Evolutionary conservation across 2,888 invertebrate genomes (phyloP).

Genomic region (Drosophila infuscata): DNA sequence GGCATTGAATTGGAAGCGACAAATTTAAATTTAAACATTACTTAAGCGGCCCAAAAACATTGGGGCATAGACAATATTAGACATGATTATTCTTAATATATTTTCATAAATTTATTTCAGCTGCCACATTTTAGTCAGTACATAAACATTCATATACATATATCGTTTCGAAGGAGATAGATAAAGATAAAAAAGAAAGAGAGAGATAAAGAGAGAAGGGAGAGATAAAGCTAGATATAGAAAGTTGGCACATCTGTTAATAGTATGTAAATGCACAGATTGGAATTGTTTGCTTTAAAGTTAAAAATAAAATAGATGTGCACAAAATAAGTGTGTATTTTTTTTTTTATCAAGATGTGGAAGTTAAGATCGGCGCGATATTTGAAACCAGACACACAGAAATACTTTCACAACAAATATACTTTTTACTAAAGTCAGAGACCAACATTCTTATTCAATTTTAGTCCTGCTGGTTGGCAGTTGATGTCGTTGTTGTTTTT

Average conservation of each 20-base stretch:
- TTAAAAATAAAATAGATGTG: slow-evolving; percentile 8
- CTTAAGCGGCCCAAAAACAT: slow-evolving; percentile 30
- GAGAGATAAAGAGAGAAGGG: slow-evolving; percentile 1
- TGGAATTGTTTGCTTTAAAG: slow-evolving; percentile 44
- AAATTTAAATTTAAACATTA: slow-evolving; percentile 31
- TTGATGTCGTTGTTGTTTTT: not conserved
- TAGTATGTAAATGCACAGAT: slow-evolving; percentile 45
- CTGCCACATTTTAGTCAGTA: slow-evolving; percentile 46
- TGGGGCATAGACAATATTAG: slow-evolving; percentile 24
- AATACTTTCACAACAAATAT: slow-evolving; percentile 28
- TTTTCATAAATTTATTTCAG: slow-evolving; percentile 37
- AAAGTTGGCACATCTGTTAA: slow-evolving; percentile 3
- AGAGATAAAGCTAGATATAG: slow-evolving; percentile 3
- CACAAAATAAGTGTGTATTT: not conserved
- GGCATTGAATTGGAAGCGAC: slow-evolving; percentile 57
- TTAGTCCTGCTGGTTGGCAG: slow-evolving; percentile 7
- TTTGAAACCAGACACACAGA: slow-evolving; percentile 30
- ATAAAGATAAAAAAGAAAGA: not conserved
- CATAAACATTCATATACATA: slow-evolving; percentile 27
- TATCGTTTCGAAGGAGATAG: slow-evolving; percentile 14
- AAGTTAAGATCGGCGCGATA: slow-evolving; percentile 21
- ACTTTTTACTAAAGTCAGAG: slow-evolving; percentile 26
- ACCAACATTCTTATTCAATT: slow-evolving; percentile 25
- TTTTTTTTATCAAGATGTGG: not conserved
- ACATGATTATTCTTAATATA: slow-evolving; percentile 22